phyloP scores from a whole-genome alignment of 2,888 invertebrate species.

The Dicyrtoma fusca region DNA sequence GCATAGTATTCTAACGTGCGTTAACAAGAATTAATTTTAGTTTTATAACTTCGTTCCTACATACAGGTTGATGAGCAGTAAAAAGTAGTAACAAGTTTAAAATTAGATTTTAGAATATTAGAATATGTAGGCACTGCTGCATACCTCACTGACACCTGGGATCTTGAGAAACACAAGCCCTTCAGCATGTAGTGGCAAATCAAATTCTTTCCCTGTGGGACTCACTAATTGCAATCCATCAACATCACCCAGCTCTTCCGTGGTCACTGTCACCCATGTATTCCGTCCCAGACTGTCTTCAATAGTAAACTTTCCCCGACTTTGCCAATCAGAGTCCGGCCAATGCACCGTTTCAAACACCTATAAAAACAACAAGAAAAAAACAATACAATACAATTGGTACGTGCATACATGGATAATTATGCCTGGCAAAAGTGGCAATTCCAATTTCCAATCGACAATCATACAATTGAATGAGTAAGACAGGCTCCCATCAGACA shows the following conservation, averaged over 20 bases:
- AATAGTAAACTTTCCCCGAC: constrained; percentile 56
- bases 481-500: too few species aligned
- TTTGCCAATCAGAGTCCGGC: constrained; percentile 55
- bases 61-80: not conserved
- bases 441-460: too few species aligned
- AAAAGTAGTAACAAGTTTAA: not conserved
- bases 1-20: too few species aligned
- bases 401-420: not conserved
- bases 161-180: constrained; percentile 56
- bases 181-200: constrained; percentile 56
- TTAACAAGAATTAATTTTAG: too few species aligned
- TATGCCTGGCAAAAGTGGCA: too few species aligned
- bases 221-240: constrained; percentile 57
- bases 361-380: constrained; percentile 33
- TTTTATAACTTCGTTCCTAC: not conserved
- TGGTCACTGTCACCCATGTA: constrained; percentile 56
- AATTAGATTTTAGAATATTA: constrained; percentile 13
- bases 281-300: constrained; percentile 56
- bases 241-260: constrained; percentile 56
- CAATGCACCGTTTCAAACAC: constrained; percentile 54
- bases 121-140: not conserved
- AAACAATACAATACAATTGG: constrained; percentile 1
- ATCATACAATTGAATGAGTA: too few species aligned
- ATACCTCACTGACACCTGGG: constrained; percentile 56
- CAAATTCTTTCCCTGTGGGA: constrained; percentile 56